Base-by-base conservation (phyloP, 2,888 invertebrate genomes). In the Neoascia interrupta region DNA sequence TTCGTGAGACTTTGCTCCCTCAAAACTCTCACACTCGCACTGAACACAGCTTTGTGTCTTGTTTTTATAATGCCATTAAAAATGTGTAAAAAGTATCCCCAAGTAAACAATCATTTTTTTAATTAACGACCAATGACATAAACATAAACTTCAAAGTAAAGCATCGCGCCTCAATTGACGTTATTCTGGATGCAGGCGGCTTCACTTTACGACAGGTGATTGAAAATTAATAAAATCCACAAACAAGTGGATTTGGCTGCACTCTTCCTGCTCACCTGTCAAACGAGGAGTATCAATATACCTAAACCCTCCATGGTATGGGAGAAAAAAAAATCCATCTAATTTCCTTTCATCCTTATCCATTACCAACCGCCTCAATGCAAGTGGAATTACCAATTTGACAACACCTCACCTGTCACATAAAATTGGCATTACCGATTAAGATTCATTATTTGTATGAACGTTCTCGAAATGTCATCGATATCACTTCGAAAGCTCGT, bases 121-220 rank as follows among this genome's bases (percentile, higher is more conserved):
- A 70, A 76, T 64, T 76, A 76, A 76, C 58, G 16, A 60, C 56
- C 70, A 53, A 64, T 36, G 58, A 63, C 63, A 51, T 51, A 58
- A 60, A 63, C 56, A 53, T 36, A 64, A 76, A 70, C 70, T 45
- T 76, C 76, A 76, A 76, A 74, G 58, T 18, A 23, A 11, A 15
- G 10, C 31, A 28, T 28, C 34, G 11, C 13, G 39, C 23, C 34
- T 23, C 36, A 11, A 21, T 56, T 19, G 41, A 13, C 41, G 31
- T 39, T 51, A 66, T 63, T 34, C 28, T 6, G 8, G 8, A 18
- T 15, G 10, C 13, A 18, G 31, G 49, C 41, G 26, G 19, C 23
- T 26, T n/a, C 18, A 70, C 58, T 70, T 70, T 47, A 70, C 43
- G 72, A 76, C 72, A 72, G 53, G 76, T 76, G 64, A 72, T 76